Evolutionary conservation across 2,113 vertebrate genomes (phyloP).

Genomic region (Ictalurus punctatus): DNA sequence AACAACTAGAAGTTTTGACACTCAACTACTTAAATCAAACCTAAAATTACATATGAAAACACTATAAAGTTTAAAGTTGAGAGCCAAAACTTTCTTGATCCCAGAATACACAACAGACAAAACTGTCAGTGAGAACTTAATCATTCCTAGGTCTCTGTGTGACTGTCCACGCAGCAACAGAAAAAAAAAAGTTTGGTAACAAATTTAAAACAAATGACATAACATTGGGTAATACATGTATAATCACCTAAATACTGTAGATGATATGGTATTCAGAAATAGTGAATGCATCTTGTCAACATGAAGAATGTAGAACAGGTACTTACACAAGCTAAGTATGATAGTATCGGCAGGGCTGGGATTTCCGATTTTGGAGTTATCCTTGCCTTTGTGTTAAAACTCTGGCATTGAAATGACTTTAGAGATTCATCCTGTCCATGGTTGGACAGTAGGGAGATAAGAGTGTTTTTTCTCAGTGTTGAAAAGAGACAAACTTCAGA

Average conservation of each 20-base stretch:
- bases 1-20: background rate
- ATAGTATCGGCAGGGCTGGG: background rate
- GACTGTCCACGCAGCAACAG: background rate
- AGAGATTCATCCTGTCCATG: background rate
- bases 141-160: background rate
- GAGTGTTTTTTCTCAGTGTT: background rate
- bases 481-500: slow-evolving; percentile 4
- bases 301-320: background rate
- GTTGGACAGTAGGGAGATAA: background rate
- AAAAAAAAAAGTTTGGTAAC: background rate
- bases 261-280: background rate
- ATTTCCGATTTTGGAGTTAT: background rate
- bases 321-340: background rate
- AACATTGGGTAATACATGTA: background rate
- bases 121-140: background rate
- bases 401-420: background rate
- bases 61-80: background rate
- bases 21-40: background rate
- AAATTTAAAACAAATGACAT: background rate
- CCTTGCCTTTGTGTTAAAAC: background rate
- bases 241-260: background rate
- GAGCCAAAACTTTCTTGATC: background rate
- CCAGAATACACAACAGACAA: background rate
- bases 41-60: background rate
- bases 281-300: background rate